Percentiles rank a stretch among this genome's conserved stretches.
Conservation (phyloP, 2,113 vertebrate species). For the Cichladusa arquata region DNA sequence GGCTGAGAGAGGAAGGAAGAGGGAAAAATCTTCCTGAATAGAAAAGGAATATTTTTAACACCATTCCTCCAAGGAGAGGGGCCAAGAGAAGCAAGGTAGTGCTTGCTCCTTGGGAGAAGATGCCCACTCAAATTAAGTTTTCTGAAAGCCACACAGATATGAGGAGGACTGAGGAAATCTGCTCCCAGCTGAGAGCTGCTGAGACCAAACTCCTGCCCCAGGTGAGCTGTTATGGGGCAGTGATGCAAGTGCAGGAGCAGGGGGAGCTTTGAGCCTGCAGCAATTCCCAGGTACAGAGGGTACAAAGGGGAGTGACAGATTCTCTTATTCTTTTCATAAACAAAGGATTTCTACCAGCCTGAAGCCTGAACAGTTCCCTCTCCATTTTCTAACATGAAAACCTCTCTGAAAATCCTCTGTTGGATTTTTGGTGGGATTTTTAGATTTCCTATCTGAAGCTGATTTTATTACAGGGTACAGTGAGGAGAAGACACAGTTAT, state of each 20-base stretch:
- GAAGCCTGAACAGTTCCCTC: not conserved
- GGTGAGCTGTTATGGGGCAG: not conserved
- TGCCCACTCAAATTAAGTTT: not conserved
- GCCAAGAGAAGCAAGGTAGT: not conserved
- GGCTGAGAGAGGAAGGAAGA: not conserved
- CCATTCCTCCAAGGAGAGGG: not conserved
- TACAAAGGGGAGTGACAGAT: not conserved
- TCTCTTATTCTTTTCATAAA: not conserved
- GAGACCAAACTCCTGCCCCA: not conserved
- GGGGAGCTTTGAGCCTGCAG: not conserved
- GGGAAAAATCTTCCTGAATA: not conserved
- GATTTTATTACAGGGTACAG: not conserved
- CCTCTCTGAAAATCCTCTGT: not conserved
- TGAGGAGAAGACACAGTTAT: not conserved
- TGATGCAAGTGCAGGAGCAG: not conserved
- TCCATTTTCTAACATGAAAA: not conserved
- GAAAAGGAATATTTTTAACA: not conserved
- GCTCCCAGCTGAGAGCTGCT: not conserved
- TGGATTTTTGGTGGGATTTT: not conserved
- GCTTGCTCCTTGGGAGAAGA: not conserved
- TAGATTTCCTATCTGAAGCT: not conserved
- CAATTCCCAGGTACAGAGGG: not conserved
- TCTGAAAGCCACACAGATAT: not conserved
- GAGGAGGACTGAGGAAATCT: not conserved
- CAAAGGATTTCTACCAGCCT: not conserved